Percentiles rank a stretch among this genome's conserved stretches.
These are phyloP conservation scores for Sebastes melanostomus DNA, from an alignment of 2,797 vertebrate species.

Conservation along the genomic window DNA sequence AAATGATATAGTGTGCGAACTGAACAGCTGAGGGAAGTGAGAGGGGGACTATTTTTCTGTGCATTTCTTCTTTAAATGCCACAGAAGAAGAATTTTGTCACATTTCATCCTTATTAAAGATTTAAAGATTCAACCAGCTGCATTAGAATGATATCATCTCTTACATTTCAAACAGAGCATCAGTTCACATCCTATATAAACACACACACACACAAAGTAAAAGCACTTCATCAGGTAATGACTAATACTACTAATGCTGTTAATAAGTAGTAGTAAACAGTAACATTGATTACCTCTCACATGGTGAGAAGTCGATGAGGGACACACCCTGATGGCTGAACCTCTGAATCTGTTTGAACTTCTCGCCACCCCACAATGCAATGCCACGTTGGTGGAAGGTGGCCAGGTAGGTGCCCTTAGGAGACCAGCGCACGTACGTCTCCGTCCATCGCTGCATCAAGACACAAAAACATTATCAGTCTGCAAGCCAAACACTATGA, in stretches of 20 bases:
- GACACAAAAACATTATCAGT: background rate
- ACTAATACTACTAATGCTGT: background rate
- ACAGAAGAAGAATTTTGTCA: background rate
- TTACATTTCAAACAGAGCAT: background rate
- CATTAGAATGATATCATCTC: background rate
- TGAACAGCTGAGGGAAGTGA: too few relatives aligned
- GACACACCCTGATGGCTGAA: constrained; percentile 98
- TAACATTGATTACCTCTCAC: constrained; percentile 87
- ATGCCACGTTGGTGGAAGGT: constrained; percentile 98
- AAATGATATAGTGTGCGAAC: background rate
- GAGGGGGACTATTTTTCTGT: background rate
- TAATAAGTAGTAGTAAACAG: background rate
- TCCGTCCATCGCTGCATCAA: constrained; percentile 93
- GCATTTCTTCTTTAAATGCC: background rate
- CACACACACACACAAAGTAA: background rate
- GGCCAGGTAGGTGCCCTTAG: constrained; percentile 95
- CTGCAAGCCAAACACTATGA: background rate
- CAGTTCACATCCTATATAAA: background rate
- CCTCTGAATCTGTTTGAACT: constrained; percentile 98
- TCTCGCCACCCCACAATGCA: constrained; percentile 97
- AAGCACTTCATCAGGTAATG: background rate
- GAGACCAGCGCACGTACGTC: constrained; percentile 98
- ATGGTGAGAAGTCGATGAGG: constrained; percentile 99
- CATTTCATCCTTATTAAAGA: background rate
- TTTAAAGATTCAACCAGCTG: background rate